Conservation (phyloP, 2,888 invertebrate species). For the Oligia latruncula region DNA sequence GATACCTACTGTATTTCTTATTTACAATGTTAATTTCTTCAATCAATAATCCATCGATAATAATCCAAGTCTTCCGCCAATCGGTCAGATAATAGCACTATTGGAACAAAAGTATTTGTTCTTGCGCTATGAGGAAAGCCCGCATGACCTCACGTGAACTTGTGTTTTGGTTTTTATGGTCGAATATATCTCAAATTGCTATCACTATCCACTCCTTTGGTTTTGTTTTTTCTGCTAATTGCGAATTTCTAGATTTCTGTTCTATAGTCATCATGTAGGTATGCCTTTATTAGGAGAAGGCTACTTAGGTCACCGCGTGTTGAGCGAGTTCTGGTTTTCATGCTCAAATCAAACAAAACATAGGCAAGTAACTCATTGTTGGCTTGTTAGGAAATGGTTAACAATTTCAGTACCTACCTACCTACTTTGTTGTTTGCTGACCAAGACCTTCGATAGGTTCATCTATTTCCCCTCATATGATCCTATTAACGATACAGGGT, state of each 20-base stretch:
- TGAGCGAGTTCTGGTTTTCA: background rate
- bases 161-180: conserved; percentile 47
- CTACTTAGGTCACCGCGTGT: background rate
- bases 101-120: conserved; percentile 41
- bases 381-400: background rate
- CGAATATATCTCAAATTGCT: conserved; percentile 26
- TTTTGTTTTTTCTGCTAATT: background rate
- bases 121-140: conserved; percentile 48
- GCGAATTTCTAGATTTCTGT: conserved; percentile 9
- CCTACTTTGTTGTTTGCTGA: background rate
- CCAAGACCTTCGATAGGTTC: too few species aligned
- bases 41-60: conserved; percentile 21
- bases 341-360: background rate
- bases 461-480: background rate
- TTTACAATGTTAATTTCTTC: background rate
- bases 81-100: conserved; percentile 16
- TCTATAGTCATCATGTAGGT: background rate
- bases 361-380: background rate
- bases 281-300: background rate
- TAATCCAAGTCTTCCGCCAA: conserved; percentile 12
- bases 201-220: background rate
- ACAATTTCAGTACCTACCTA: background rate
- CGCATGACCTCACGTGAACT: conserved; percentile 53
- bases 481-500: background rate
- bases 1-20: too few species aligned